Conservation (phyloP, 1,140 invertebrate species). For the Papilio glaucus region DNA sequence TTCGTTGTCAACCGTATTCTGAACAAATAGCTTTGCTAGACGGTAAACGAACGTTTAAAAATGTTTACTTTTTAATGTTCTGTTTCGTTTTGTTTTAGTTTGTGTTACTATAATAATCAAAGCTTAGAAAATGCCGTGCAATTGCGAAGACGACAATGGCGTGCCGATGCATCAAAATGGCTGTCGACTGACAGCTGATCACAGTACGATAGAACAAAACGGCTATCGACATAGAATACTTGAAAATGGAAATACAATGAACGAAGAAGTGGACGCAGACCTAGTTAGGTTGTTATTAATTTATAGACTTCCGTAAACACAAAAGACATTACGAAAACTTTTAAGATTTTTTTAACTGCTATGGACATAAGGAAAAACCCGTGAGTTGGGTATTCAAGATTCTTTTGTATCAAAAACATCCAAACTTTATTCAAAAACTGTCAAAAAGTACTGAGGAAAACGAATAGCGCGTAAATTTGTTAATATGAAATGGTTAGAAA, state of each 20-base stretch:
- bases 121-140: constrained; percentile 49
- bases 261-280: constrained; percentile 25
- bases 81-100: constrained; percentile 27
- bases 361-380: no score
- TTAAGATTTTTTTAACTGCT: no score
- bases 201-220: constrained; percentile 40
- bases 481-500: no score
- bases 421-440: no score
- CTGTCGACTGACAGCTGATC: constrained; percentile 40
- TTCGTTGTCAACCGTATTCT: neutral
- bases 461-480: no score
- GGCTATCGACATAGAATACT: constrained; percentile 24
- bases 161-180: constrained; percentile 38
- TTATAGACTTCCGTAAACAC: neutral
- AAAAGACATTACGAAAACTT: neutral
- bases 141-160: constrained; percentile 45
- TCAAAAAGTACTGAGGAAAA: no score
- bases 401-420: no score
- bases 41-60: neutral
- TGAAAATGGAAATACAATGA: constrained; percentile 12
- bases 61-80: neutral
- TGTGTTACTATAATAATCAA: constrained; percentile 1
- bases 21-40: no score
- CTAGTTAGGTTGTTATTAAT: constrained; percentile 27
- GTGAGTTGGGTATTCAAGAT: no score